phyloP scores from a whole-genome alignment of 2,888 invertebrate genomes.

The Drosophila ezoana region DNA sequence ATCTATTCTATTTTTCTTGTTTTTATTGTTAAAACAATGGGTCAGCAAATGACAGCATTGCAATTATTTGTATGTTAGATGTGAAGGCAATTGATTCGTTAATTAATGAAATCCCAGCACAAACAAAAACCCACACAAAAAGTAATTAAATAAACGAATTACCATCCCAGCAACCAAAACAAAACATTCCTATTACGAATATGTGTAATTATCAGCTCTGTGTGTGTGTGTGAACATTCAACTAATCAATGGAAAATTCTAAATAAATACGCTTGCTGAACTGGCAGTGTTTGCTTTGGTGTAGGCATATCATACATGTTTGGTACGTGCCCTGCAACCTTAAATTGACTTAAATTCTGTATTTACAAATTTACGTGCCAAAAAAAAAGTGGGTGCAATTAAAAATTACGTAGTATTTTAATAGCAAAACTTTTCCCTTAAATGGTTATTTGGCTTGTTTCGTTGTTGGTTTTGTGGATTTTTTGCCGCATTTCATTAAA shows the following conservation, averaged over 20 bases:
- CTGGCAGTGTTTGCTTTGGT: constrained; percentile 44
- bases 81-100: constrained; percentile 72
- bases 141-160: constrained; percentile 78
- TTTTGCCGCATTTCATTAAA: constrained; percentile 81
- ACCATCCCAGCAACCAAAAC: constrained; percentile 41
- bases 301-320: constrained; percentile 29
- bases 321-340: constrained; percentile 30
- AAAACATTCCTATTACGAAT: constrained; percentile 1
- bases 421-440: constrained; percentile 78
- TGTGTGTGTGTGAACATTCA: constrained; percentile 21
- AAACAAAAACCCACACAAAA: constrained; percentile 63
- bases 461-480: constrained; percentile 42
- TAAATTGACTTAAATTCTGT: constrained; percentile 49
- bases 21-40: constrained; percentile 7
- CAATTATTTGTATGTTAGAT: constrained; percentile 5
- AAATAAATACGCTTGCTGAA: constrained; percentile 47
- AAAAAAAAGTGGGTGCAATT: constrained; percentile 60
- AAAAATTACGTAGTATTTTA: constrained; percentile 81
- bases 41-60: constrained; percentile 10
- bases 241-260: constrained; percentile 71
- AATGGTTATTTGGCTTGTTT: constrained; percentile 65
- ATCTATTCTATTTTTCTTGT: background rate
- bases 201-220: constrained; percentile 24
- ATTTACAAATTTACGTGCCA: constrained; percentile 35
- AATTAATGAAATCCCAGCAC: constrained; percentile 70